phyloP scores from a whole-genome alignment of 2,888 invertebrate genomes.

The Leucania comma region DNA sequence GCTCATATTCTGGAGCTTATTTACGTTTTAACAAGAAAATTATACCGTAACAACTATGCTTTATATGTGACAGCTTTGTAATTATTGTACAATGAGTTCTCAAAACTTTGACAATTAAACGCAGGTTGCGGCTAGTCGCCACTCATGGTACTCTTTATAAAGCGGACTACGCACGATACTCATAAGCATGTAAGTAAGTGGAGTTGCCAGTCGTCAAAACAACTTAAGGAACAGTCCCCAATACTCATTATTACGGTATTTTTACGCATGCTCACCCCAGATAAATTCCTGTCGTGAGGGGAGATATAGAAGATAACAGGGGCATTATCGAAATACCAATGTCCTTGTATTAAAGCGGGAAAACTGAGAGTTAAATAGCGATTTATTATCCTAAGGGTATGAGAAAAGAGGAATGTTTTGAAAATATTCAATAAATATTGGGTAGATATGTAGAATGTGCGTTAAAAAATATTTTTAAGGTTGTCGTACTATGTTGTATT shows the following conservation, averaged over 20 bases:
- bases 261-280: slow-evolving; percentile 86
- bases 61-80: slow-evolving; percentile 5
- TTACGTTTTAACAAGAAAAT: slow-evolving; percentile 12
- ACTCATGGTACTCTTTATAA: slow-evolving; percentile 10
- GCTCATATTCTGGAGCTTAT: slow-evolving; percentile 1
- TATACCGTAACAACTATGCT: slow-evolving; percentile 2
- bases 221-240: slow-evolving; percentile 78
- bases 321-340: slow-evolving; percentile 89
- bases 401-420: slow-evolving; percentile 57
- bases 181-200: slow-evolving; percentile 51
- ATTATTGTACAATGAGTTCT: slow-evolving; percentile 8
- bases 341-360: slow-evolving; percentile 87
- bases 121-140: slow-evolving; percentile 8
- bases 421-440: slow-evolving; percentile 61
- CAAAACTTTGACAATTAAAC: slow-evolving; percentile 42
- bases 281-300: slow-evolving; percentile 83
- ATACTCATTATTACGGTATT: slow-evolving; percentile 88
- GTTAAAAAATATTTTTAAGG: slow-evolving; percentile 14
- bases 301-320: slow-evolving; percentile 87
- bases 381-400: slow-evolving; percentile 82
- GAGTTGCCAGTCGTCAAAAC: slow-evolving; percentile 67
- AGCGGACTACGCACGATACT: slow-evolving; percentile 16
- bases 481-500: not conserved
- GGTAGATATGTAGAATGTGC: not conserved
- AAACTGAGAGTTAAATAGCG: slow-evolving; percentile 87